These are phyloP conservation scores for Brotogeris chrysoptera DNA, from an alignment of 2,797 vertebrate species.

Conservation along the genomic window DNA sequence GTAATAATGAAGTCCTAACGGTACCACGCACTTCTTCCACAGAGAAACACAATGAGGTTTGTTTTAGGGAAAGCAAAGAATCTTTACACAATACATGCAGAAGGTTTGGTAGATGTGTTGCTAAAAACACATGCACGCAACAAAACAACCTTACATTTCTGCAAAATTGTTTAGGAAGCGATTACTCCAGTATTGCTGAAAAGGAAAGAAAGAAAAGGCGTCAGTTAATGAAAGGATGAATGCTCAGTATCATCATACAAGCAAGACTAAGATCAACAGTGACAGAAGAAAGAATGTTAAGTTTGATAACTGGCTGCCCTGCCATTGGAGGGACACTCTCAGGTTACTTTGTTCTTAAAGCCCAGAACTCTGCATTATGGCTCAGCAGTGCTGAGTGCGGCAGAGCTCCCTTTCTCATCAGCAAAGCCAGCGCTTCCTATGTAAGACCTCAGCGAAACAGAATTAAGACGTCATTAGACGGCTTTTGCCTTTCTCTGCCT, in stretches of 20 bases:
- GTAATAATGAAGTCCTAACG: constrained; percentile 73
- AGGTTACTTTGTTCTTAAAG: constrained; percentile 27
- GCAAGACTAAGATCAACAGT: constrained; percentile 66
- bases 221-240: constrained; percentile 75
- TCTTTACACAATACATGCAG: constrained; percentile 80
- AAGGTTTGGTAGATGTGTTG: constrained; percentile 80
- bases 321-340: constrained; percentile 46
- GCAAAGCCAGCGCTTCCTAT: background rate
- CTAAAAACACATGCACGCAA: constrained; percentile 85
- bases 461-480: background rate
- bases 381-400: background rate
- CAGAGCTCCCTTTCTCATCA: background rate
- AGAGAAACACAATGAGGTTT: constrained; percentile 75
- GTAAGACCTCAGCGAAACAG: background rate
- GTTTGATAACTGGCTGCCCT: constrained; percentile 26
- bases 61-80: constrained; percentile 66
- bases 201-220: constrained; percentile 80
- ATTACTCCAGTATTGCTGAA: constrained; percentile 86
- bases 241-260: constrained; percentile 55
- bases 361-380: background rate
- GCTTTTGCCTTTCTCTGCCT: background rate
- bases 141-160: constrained; percentile 84
- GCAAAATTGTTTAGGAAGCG: constrained; percentile 84
- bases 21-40: constrained; percentile 78
- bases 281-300: constrained; percentile 62